These are phyloP conservation scores for Oxyura jamaicensis DNA, from an alignment of 2,113 vertebrate genomes.

Conservation along the genomic window DNA sequence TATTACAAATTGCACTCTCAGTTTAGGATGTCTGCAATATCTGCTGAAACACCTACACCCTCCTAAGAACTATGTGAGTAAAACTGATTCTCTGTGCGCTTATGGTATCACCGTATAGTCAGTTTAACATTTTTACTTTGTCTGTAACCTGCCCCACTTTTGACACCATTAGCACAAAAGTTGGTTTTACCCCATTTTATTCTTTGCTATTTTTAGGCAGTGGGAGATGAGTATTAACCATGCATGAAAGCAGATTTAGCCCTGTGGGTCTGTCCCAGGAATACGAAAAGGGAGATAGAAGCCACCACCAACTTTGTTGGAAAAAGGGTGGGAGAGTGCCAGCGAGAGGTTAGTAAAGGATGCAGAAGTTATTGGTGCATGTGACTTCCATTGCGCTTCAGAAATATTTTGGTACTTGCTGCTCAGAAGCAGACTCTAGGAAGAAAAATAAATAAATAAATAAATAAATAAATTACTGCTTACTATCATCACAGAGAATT, in stretches of 20 bases:
- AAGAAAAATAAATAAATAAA: background rate
- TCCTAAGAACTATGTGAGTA: background rate
- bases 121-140: background rate
- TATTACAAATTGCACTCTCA: background rate
- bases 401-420: background rate
- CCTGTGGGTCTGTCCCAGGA: background rate
- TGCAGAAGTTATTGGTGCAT: background rate
- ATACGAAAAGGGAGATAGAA: fast-evolving
- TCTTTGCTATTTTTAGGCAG: background rate
- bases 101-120: fast-evolving
- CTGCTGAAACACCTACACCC: background rate
- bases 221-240: fast-evolving
- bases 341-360: background rate
- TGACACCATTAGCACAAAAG: background rate
- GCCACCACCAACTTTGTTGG: fast-evolving
- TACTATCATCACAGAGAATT: background rate
- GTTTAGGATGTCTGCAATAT: background rate
- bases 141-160: background rate
- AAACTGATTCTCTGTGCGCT: background rate
- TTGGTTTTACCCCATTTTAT: background rate
- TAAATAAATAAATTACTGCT: background rate
- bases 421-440: background rate
- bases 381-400: fast-evolving
- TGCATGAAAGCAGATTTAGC: fast-evolving
- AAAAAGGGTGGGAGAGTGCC: background rate